Base-by-base conservation (phyloP, 2,797 vertebrate genomes). In the Simalia tracyae region DNA sequence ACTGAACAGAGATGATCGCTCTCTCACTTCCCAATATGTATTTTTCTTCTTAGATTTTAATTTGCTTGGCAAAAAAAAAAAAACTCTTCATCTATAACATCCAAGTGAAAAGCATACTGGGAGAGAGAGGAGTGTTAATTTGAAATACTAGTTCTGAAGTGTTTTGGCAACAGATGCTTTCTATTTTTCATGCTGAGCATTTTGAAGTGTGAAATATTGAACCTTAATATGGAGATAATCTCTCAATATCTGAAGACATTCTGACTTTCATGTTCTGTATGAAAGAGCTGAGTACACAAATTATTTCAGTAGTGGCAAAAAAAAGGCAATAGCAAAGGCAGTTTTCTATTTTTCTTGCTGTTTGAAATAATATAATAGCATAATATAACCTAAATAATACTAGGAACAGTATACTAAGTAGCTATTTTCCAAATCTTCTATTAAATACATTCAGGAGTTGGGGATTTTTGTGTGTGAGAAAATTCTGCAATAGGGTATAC, bases 161-260 rank as follows among this genome's bases (percentile, higher is more conserved):
- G 6, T 60, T 59, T 68, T 72, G 84, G 28, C 66, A 22, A 57
- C 11, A 14, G 19, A n/a, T 7, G 0, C 54, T 12, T 88, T 68
- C 12, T n/a, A 87, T n/a, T 72, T 26, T 14, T 89, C 60, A 57
- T 68, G 57, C 28, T 0, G 56, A 89, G 31, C 46, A 87, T 4
- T 88, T 3, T 3, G 15, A 89, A 89, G 76, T 92, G 93, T 84
- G 72, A 90, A 92, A 24, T 36, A 63, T 54, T 84, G 42, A 68
- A 56, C 28, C 26, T 92, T 57, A 64, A 28, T 0, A 89, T 11
- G 56, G 63, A 42, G 57, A 87, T 60, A 63, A 22, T 87, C 11
- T 87, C 5, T 36, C 59, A 92, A n/a, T 42, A 42, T 86, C 88
- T 54, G 46, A 56, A 54, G 11, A 14, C 56, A 92, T n/a, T 89